Base-by-base conservation (phyloP, 2,113 vertebrate genomes). In the Taurulus bubalis region DNA sequence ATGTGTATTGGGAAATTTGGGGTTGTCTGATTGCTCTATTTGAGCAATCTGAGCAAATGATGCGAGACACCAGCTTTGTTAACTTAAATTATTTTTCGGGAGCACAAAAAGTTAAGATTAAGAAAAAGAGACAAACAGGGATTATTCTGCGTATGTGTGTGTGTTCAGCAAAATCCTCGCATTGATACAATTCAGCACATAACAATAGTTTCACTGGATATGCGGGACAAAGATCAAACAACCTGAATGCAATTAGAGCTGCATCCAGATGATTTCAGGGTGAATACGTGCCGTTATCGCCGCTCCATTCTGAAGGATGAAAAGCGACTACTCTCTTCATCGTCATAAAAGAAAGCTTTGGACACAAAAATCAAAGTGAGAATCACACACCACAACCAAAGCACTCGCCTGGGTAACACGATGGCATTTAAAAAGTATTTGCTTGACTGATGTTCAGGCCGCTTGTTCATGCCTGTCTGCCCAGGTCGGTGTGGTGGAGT, bases 241-340 rank as follows among this genome's bases (percentile, higher is more conserved):
- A 79, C 30, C 79, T 73, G 79, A 70, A 86, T 47, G 76, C 76
- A 91, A 85, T 86, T 87, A 90, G 64, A 85, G 72, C 71, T 45
- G 75, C 77, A 80, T 82, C 80, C 73, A 80, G 70, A 84, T 32
- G 78, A 87, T 86, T 77, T 79, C 63, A 32, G 80, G 60, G 15
- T 9, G 14, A 87, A 83, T 59, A 24, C 40, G 16, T 34, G 85
- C 80, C 26, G 80, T 79, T 90, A 84, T 88, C 86, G 26, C 71
- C 26, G 71, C 53, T 80, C 72, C 40, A 64, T 81, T 84, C 76
- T 73, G 66, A 76, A 78, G 70, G 40, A 80, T 64, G 66, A 71
- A 79, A 85, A 76, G 77, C 3, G n/a, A 42, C 30, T 2, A 5
- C 38, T 62, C 66, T 79, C 67, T 79, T 85, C 70, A 81, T 80